These are phyloP conservation scores for Acholoe squamosa DNA, from an alignment of 2,888 invertebrate species.

Conservation along the genomic window DNA sequence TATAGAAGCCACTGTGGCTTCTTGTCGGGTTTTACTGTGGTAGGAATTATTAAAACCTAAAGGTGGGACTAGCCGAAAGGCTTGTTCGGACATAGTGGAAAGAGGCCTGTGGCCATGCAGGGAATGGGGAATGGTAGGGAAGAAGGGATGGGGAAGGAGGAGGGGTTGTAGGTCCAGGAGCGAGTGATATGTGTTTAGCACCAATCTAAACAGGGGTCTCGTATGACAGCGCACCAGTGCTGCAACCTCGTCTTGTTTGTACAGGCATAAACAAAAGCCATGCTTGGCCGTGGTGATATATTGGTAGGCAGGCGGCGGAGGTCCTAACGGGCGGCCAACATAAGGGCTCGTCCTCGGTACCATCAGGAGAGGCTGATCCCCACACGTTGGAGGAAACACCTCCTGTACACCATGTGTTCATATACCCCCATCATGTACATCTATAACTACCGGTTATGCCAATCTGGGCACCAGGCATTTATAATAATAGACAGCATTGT, in stretches of 20 bases:
- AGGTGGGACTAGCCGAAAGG: not conserved
- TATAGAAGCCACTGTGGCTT: not conserved
- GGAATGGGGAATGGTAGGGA: not conserved
- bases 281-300: conserved; percentile 54
- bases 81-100: not conserved
- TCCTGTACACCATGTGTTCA: conserved; percentile 1
- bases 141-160: not conserved
- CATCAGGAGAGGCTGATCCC: not conserved
- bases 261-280: conserved; percentile 52
- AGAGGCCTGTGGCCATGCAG: not conserved
- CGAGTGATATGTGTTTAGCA: conserved; percentile 53
- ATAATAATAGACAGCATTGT: not conserved
- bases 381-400: conserved; percentile 10
- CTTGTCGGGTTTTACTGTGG: not conserved
- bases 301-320: conserved; percentile 41
- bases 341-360: not conserved
- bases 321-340: conserved; percentile 34
- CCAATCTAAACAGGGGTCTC: conserved; percentile 58
- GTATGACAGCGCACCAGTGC: conserved; percentile 39
- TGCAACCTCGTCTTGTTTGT: conserved; percentile 45
- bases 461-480: not conserved
- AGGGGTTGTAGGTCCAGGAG: conserved; percentile 39
- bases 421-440: too few relatives aligned
- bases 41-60: not conserved
- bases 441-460: not conserved